Percentiles rank a stretch among this genome's conserved stretches.
Evolutionary conservation across 2,888 invertebrate genomes (phyloP).

Genomic region (Chloroclysta siterata): DNA sequence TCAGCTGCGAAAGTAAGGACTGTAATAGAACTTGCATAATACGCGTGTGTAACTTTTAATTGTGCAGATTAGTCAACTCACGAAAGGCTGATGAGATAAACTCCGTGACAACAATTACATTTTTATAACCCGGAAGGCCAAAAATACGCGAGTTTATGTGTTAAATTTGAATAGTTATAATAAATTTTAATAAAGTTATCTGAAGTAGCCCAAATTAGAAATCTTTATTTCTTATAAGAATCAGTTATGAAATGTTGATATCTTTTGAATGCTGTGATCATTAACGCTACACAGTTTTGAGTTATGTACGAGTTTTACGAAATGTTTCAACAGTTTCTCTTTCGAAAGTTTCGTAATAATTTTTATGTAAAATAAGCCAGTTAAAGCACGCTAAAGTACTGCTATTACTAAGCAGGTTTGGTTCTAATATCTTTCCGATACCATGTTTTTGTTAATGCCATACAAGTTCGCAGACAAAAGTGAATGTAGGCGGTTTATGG

Average conservation of each 20-base stretch:
- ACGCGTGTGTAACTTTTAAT: slow-evolving; percentile 41
- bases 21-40: slow-evolving; percentile 43
- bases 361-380: slow-evolving; percentile 49
- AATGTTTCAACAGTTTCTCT: slow-evolving; percentile 58
- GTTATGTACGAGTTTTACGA: slow-evolving; percentile 35
- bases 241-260: slow-evolving; percentile 1
- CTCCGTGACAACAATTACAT: slow-evolving; percentile 24
- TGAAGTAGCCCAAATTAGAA: slow-evolving; percentile 8
- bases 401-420: slow-evolving; percentile 34
- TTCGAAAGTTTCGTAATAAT: slow-evolving; percentile 66
- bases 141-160: background rate
- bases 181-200: too few species aligned
- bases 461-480: slow-evolving; percentile 65
- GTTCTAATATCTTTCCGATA: slow-evolving; percentile 37
- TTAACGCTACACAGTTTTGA: slow-evolving; percentile 18
- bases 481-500: slow-evolving; percentile 74
- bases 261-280: slow-evolving; percentile 15
- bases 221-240: slow-evolving; percentile 16
- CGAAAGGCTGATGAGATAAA: slow-evolving; percentile 25
- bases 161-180: slow-evolving; percentile 24
- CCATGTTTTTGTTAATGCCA: slow-evolving; percentile 42
- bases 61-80: slow-evolving; percentile 38
- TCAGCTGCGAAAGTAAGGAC: slow-evolving; percentile 74
- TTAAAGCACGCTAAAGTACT: slow-evolving; percentile 9
- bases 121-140: slow-evolving; percentile 22